A percentile compares a stretch with the other conserved stretches of the same genome.
Evolutionary conservation across 2,888 invertebrate species (phyloP).

Genomic region (Abrostola triplasia): DNA sequence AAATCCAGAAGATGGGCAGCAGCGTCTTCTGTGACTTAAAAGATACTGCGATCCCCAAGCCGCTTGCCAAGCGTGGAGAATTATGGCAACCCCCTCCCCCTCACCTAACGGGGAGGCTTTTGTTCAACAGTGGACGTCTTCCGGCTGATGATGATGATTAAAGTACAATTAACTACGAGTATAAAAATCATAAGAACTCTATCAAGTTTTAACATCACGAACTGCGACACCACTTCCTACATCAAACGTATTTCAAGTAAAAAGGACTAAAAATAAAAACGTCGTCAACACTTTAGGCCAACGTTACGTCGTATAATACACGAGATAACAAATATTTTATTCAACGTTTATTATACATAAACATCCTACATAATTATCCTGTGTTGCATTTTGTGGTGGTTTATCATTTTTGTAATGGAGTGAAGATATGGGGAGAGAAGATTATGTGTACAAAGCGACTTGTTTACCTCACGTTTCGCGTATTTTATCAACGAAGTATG

Average conservation of each 20-base stretch:
- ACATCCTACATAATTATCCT: constrained; percentile 35
- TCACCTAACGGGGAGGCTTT: too few species aligned
- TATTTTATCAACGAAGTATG: constrained; percentile 15
- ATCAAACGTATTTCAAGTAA: not conserved
- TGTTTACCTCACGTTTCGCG: constrained; percentile 8
- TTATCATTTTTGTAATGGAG: constrained; percentile 37
- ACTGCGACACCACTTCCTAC: too few species aligned
- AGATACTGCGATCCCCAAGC: too few species aligned
- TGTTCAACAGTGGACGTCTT: too few species aligned
- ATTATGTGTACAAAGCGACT: constrained; percentile 26
- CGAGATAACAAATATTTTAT: constrained; percentile 34
- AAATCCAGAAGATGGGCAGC: too few species aligned
- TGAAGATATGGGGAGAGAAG: constrained; percentile 43
- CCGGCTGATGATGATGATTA: too few species aligned
- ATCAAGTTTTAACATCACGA: too few species aligned
- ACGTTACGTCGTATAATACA: constrained; percentile 9
- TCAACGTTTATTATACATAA: constrained; percentile 35
- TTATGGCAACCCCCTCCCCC: too few species aligned
- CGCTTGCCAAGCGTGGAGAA: too few species aligned
- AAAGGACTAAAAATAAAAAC: constrained; percentile 5
- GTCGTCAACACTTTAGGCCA: constrained; percentile 9
- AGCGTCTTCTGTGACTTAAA: too few species aligned
- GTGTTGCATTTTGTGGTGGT: constrained; percentile 35
- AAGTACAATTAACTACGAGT: too few species aligned
- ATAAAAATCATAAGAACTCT: too few species aligned